These are phyloP conservation scores for Dorcus hopei DNA, from an alignment of 2,888 invertebrate genomes.

Conservation along the genomic window DNA sequence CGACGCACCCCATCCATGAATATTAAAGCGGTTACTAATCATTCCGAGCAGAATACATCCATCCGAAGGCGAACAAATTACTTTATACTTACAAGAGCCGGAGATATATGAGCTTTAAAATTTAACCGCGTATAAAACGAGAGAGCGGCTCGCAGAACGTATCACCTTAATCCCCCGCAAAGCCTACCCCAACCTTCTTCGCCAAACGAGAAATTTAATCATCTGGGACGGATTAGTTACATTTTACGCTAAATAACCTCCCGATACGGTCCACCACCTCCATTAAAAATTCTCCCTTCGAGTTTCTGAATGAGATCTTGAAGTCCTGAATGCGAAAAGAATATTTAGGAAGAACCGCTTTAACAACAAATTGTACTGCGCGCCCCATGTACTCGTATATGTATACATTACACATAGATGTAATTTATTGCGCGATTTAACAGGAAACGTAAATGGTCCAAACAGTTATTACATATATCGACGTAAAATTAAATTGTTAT, in stretches of 20 bases:
- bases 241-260: conserved; percentile 37
- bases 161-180: conserved; percentile 24
- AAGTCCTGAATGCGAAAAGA: too few relatives aligned
- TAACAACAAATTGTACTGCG: too few relatives aligned
- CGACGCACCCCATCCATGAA: background rate
- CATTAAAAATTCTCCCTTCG: conserved; percentile 28
- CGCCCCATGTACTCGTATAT: too few relatives aligned
- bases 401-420: too few relatives aligned
- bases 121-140: conserved; percentile 24
- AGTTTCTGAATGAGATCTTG: too few relatives aligned
- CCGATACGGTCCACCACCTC: conserved; percentile 34
- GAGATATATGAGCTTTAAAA: conserved; percentile 24
- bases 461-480: too few relatives aligned
- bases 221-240: conserved; percentile 37
- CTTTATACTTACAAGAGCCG: conserved; percentile 10
- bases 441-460: too few relatives aligned
- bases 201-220: conserved; percentile 37
- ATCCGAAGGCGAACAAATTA: conserved; percentile 5
- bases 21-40: too few relatives aligned
- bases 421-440: too few relatives aligned
- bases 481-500: too few relatives aligned
- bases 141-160: conserved; percentile 23
- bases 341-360: too few relatives aligned
- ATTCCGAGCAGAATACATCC: background rate
- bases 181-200: conserved; percentile 24